Evolutionary conservation across 2,888 invertebrate genomes (phyloP).

Genomic region (Erebia ligea): DNA sequence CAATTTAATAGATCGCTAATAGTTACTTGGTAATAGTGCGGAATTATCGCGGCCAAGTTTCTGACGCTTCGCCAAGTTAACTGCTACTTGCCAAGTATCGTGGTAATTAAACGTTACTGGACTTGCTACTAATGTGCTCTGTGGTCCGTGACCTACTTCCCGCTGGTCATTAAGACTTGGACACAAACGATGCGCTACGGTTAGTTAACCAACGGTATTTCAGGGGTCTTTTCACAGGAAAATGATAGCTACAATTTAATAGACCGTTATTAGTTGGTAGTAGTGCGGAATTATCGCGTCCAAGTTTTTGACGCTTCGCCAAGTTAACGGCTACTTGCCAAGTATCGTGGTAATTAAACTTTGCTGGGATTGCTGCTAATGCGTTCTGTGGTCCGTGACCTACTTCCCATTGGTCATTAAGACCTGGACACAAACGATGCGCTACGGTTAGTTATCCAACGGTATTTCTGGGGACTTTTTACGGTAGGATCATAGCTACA

Average conservation of each 20-base stretch:
- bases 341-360: constrained; percentile 42
- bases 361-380: constrained; percentile 37
- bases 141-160: constrained; percentile 39
- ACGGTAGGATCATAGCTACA: too few species aligned
- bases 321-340: constrained; percentile 37
- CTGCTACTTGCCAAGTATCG: constrained; percentile 38
- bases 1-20: background rate
- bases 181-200: background rate
- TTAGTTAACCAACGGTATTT: too few species aligned
- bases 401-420: constrained; percentile 39
- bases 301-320: constrained; percentile 31
- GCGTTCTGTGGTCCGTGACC: constrained; percentile 38
- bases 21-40: constrained; percentile 14
- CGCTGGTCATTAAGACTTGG: constrained; percentile 34
- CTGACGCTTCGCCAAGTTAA: too few species aligned
- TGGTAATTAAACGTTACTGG: constrained; percentile 39
- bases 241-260: too few species aligned
- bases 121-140: constrained; percentile 39
- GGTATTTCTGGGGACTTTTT: too few species aligned
- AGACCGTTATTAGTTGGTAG: background rate
- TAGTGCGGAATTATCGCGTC: constrained; percentile 26
- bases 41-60: constrained; percentile 31
- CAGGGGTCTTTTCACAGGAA: too few species aligned
- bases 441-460: background rate
- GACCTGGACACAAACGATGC: background rate